Percentiles rank a stretch among this genome's conserved stretches.
Evolutionary conservation across 2,888 invertebrate species (phyloP).

Genomic region (Catocala nupta): DNA sequence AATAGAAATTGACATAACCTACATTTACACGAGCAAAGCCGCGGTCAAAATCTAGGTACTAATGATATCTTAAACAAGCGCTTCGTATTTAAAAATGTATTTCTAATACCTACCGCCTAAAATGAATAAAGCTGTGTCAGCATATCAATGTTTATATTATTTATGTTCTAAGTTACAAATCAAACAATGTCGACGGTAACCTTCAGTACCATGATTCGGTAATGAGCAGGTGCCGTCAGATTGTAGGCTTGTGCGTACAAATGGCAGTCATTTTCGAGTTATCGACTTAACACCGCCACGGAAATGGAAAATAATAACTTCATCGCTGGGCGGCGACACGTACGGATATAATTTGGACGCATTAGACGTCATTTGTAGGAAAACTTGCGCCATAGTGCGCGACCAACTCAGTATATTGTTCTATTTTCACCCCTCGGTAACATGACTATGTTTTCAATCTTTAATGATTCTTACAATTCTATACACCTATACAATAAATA

Average conservation of each 20-base stretch:
- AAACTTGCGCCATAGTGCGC: constrained; percentile 61
- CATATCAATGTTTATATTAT: constrained; percentile 1
- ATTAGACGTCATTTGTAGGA: constrained; percentile 79
- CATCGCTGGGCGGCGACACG: constrained; percentile 75
- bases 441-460: neutral
- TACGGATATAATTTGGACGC: constrained; percentile 80
- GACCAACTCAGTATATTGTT: constrained; percentile 48
- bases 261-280: constrained; percentile 86
- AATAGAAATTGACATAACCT: too few species aligned
- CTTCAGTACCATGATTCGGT: constrained; percentile 69
- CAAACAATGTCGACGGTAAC: constrained; percentile 44
- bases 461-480: too few species aligned
- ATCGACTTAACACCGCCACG: constrained; percentile 83
- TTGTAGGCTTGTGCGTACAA: constrained; percentile 74
- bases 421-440: constrained; percentile 10
- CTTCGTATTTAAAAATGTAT: too few species aligned
- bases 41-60: too few species aligned
- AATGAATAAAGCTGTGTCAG: too few species aligned
- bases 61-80: too few species aligned
- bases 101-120: too few species aligned
- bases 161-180: constrained; percentile 38
- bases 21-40: too few species aligned
- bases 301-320: constrained; percentile 87
- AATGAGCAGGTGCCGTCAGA: constrained; percentile 74
- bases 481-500: too few species aligned